Evolutionary conservation across 2,113 vertebrate genomes (phyloP).

Genomic region (Brachyhypopomus gauderio): DNA sequence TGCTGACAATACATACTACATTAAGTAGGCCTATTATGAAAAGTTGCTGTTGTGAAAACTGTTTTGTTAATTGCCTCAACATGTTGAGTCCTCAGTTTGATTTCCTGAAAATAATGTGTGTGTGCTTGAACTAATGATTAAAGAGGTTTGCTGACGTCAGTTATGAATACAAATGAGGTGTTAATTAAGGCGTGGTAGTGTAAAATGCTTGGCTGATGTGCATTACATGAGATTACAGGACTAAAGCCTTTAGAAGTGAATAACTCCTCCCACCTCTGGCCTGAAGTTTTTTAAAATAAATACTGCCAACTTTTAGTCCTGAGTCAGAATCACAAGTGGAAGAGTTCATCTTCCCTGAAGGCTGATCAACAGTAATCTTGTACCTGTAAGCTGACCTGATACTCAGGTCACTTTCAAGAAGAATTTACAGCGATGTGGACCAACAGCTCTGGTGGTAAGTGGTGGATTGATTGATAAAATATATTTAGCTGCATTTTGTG

Average conservation of each 20-base stretch:
- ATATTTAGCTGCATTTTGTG: too few relatives aligned
- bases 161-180: conserved; percentile 40
- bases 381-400: neutral
- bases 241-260: conserved; percentile 20
- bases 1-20: neutral
- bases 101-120: neutral
- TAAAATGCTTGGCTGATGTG: conserved; percentile 39
- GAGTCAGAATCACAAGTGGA: conserved; percentile 35
- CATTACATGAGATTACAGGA: conserved; percentile 35
- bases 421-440: conserved; percentile 48
- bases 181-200: conserved; percentile 45
- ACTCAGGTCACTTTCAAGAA: neutral
- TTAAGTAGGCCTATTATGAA: neutral
- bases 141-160: conserved; percentile 4
- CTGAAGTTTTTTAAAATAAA: conserved; percentile 44
- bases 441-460: conserved; percentile 46
- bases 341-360: conserved; percentile 14
- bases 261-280: conserved; percentile 33
- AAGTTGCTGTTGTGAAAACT: neutral
- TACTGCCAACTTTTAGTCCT: conserved; percentile 11
- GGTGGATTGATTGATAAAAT: too few relatives aligned
- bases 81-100: conserved; percentile 9
- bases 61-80: conserved; percentile 3
- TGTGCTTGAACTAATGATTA: conserved; percentile 28
- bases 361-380: neutral